These are phyloP conservation scores for Jordanella pulchra DNA, from an alignment of 2,797 vertebrate genomes.

Conservation along the genomic window DNA sequence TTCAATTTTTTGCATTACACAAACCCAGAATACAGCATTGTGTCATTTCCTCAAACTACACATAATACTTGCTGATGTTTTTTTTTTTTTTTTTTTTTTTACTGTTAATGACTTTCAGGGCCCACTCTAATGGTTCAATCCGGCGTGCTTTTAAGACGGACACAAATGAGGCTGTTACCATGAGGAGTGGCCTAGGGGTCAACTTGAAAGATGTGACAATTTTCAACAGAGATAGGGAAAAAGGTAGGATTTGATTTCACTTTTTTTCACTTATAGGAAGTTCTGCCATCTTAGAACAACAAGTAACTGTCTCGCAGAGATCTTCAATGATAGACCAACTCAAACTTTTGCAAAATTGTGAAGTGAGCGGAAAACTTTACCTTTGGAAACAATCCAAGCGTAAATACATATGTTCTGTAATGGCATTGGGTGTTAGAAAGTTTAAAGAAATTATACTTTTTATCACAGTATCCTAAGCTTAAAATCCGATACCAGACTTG, in stretches of 20 bases:
- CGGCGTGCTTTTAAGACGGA: conserved; percentile 92
- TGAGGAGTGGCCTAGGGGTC: conserved; percentile 95
- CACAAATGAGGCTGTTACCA: conserved; percentile 87
- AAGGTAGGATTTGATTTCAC: conserved; percentile 85
- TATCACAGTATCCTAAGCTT: no score
- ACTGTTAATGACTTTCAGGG: conserved; percentile 76
- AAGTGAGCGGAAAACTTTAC: no score
- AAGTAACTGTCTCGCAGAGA: neutral
- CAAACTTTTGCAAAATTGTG: no score
- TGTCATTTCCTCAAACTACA: neutral
- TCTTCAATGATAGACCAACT: neutral
- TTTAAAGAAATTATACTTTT: no score
- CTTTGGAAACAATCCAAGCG: no score
- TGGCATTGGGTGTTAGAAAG: no score
- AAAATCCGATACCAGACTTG: neutral
- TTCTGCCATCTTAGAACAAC: neutral
- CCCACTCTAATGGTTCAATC: conserved; percentile 96
- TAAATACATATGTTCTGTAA: no score
- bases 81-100: neutral
- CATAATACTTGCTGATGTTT: neutral
- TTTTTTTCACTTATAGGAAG: neutral
- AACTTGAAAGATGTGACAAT: conserved; percentile 97
- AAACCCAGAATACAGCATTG: neutral
- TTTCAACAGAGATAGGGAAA: conserved; percentile 95
- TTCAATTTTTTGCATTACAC: conserved; percentile 46